These are phyloP conservation scores for Platygyra sinensis DNA, from an alignment of 64 coral and sea anemone species.

Conservation along the genomic window DNA sequence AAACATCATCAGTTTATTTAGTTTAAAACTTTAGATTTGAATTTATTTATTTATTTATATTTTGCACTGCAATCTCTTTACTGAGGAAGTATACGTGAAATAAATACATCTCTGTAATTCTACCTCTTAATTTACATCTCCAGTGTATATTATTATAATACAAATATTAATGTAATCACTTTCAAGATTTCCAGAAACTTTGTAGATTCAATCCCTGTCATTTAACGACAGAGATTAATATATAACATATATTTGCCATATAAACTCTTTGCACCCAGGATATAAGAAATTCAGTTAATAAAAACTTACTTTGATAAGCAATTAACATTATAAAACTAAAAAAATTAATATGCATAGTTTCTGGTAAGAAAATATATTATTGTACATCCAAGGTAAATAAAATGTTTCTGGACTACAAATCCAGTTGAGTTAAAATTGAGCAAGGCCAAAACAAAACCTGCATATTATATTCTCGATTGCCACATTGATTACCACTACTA, in stretches of 20 bases:
- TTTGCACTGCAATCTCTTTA: not conserved
- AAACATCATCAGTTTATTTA: too few relatives aligned
- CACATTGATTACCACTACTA: too few relatives aligned
- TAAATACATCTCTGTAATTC: conserved; percentile 11
- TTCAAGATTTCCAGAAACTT: not conserved
- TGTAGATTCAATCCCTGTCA: not conserved
- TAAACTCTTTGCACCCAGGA: not conserved
- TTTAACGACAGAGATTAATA: not conserved
- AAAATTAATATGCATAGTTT: conserved; percentile 7
- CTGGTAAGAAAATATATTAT: conserved; percentile 34
- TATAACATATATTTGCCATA: not conserved
- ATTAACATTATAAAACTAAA: conserved; percentile 21
- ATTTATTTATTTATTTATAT: not conserved
- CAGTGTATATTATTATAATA: not conserved
- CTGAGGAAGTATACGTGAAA: not conserved
- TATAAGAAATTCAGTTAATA: not conserved
- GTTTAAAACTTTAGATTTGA: too few relatives aligned
- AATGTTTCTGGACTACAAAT: not conserved
- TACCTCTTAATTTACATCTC: conserved; percentile 22
- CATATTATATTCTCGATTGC: too few relatives aligned
- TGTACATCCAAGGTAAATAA: conserved; percentile 1
- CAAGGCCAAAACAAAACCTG: too few relatives aligned
- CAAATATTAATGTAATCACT: not conserved
- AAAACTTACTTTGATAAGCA: not conserved
- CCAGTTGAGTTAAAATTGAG: too few relatives aligned